Conservation (phyloP, 2,797 vertebrate genomes). For the Periparus ater region DNA sequence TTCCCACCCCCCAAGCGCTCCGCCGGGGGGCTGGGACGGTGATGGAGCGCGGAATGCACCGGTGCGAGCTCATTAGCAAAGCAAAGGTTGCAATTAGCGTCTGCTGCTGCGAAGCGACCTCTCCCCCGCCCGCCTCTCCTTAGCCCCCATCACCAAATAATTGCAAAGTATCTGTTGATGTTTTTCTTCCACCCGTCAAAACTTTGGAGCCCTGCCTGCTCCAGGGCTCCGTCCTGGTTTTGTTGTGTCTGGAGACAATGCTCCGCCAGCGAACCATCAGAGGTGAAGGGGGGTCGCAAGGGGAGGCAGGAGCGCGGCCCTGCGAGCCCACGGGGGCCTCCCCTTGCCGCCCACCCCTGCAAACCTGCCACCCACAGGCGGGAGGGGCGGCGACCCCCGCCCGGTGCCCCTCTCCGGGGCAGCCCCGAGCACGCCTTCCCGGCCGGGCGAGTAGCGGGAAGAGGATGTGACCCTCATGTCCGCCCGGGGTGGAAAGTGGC, state of each 20-base stretch:
- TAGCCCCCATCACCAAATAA: slow-evolving; percentile 21
- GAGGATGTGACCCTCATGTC: slow-evolving; percentile 31
- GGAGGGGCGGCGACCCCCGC: neutral
- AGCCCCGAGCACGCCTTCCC: neutral
- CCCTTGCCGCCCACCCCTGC: neutral
- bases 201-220: slow-evolving; percentile 39
- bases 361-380: neutral
- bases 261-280: neutral
- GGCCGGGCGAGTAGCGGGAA: neutral
- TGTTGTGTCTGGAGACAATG: slow-evolving; percentile 56
- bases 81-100: slow-evolving; percentile 48
- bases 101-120: neutral
- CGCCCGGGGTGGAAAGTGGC: neutral
- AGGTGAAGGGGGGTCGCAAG: slow-evolving; percentile 29
- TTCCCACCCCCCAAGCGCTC: neutral
- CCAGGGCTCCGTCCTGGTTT: neutral
- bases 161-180: slow-evolving; percentile 41
- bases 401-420: neutral
- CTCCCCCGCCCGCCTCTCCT: neutral
- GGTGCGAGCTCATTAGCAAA: slow-evolving; percentile 42
- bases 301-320: neutral
- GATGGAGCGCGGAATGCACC: neutral
- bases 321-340: neutral
- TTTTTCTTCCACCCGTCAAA: slow-evolving; percentile 47
- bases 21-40: neutral